Percentiles rank a stretch among this genome's conserved stretches.
These are phyloP conservation scores for Morelia viridis DNA, from an alignment of 2,797 vertebrate genomes.

Conservation along the genomic window DNA sequence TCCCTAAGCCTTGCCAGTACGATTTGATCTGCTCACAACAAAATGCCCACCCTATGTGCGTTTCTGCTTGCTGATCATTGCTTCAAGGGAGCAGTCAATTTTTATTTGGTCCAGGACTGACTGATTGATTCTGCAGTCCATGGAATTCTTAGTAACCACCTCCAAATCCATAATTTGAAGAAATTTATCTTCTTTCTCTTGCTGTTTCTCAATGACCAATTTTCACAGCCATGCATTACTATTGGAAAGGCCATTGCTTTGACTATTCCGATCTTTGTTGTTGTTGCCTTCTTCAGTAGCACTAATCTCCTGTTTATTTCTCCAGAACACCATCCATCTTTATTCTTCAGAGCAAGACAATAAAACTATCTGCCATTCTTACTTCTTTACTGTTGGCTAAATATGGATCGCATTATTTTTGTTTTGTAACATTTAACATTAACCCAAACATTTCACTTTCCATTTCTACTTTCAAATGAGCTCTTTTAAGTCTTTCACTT, in stretches of 20 bases:
- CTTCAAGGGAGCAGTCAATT: not conserved
- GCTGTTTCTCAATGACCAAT: not conserved
- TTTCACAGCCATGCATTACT: not conserved
- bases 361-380: not conserved
- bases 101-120: not conserved
- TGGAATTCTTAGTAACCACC: not conserved
- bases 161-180: not conserved
- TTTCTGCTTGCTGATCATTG: not conserved
- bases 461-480: not conserved
- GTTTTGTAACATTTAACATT: not conserved
- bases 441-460: not conserved
- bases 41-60: not conserved
- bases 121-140: not conserved
- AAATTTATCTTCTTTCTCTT: not conserved
- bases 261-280: not conserved
- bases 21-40: not conserved
- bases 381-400: not conserved
- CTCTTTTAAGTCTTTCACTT: not conserved
- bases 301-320: not conserved
- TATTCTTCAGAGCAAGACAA: not conserved
- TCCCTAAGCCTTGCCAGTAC: not conserved
- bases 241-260: not conserved
- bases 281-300: not conserved
- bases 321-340: not conserved
- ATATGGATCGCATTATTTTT: not conserved